A percentile compares a stretch with the other conserved stretches of the same genome.
phyloP scores from a whole-genome alignment of 2,113 vertebrate genomes.

The Epinephelus lanceolatus region DNA sequence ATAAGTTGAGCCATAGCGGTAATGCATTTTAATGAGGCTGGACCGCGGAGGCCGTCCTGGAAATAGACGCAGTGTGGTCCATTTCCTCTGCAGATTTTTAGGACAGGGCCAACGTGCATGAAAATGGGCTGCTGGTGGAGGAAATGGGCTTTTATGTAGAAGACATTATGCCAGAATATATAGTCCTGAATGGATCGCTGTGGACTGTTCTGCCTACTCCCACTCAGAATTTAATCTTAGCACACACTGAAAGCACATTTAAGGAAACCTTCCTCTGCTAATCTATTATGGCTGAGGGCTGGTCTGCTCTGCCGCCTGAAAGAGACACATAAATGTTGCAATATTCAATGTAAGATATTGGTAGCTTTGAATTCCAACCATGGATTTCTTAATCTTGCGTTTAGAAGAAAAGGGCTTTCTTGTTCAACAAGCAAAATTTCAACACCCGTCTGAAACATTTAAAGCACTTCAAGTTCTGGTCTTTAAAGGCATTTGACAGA shows the following conservation, averaged over 20 bases:
- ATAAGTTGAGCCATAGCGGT: constrained; percentile 49
- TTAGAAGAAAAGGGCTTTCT: constrained; percentile 10
- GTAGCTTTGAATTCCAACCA: constrained; percentile 3
- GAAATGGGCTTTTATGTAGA: constrained; percentile 62
- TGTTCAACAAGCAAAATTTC: constrained; percentile 1
- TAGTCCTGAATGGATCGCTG: constrained; percentile 50
- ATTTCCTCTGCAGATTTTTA: constrained; percentile 71
- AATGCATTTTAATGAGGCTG: constrained; percentile 71
- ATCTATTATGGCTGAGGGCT: constrained; percentile 58
- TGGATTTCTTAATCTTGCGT: constrained; percentile 49
- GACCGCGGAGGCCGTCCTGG: constrained; percentile 61
- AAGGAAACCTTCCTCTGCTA: constrained; percentile 47
- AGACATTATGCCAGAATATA: constrained; percentile 52
- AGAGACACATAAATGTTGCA: constrained; percentile 45
- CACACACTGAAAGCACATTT: constrained; percentile 57
- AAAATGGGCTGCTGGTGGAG: constrained; percentile 57
- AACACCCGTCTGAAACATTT: constrained; percentile 28
- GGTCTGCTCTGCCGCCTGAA: constrained; percentile 23
- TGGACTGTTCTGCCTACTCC: constrained; percentile 46
- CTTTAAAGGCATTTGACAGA: constrained; percentile 30
- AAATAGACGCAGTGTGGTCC: constrained; percentile 61
- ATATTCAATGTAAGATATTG: constrained; percentile 25
- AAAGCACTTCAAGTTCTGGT: constrained; percentile 20
- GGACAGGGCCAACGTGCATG: constrained; percentile 45
- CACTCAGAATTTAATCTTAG: constrained; percentile 63